These are phyloP conservation scores for Panthera tigris DNA, from an alignment of 2,113 vertebrate species.

Conservation along the genomic window DNA sequence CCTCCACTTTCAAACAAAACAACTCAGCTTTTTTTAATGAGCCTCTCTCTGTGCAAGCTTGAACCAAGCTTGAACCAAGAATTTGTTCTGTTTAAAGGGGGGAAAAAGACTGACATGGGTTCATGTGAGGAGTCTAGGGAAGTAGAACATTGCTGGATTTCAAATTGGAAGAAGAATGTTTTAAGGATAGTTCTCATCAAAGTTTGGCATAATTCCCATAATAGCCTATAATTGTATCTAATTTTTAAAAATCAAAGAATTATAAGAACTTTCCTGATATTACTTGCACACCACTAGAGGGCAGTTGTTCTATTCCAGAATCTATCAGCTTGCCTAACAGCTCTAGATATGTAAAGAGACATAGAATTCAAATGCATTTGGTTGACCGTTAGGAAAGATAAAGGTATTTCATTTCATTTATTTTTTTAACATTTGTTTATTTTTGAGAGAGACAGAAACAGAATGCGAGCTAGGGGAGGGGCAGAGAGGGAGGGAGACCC, in stretches of 20 bases:
- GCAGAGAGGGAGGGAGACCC: too few relatives aligned
- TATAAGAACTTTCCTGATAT: neutral
- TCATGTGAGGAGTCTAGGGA: neutral
- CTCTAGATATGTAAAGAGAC: neutral
- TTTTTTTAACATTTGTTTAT: too few relatives aligned
- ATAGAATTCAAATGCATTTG: too few relatives aligned
- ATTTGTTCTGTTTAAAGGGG: constrained; percentile 23
- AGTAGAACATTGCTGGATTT: neutral
- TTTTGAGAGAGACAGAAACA: too few relatives aligned
- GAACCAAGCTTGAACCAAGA: neutral
- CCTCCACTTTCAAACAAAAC: neutral
- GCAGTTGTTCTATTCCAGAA: neutral
- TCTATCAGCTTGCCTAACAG: neutral
- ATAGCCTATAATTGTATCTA: neutral
- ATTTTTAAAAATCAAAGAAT: neutral
- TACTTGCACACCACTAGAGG: constrained; percentile 29
- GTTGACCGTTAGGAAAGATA: neutral
- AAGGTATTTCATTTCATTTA: neutral
- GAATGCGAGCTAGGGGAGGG: too few relatives aligned
- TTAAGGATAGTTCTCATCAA: neutral
- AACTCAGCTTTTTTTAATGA: neutral
- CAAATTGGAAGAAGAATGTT: neutral
- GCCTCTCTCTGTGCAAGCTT: neutral
- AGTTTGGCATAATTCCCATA: neutral
- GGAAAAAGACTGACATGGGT: neutral